Evolutionary conservation across 2,113 vertebrate genomes (phyloP), one percentile per base, ranked within the genome.

Genomic region (Aphyosemion australe): DNA sequence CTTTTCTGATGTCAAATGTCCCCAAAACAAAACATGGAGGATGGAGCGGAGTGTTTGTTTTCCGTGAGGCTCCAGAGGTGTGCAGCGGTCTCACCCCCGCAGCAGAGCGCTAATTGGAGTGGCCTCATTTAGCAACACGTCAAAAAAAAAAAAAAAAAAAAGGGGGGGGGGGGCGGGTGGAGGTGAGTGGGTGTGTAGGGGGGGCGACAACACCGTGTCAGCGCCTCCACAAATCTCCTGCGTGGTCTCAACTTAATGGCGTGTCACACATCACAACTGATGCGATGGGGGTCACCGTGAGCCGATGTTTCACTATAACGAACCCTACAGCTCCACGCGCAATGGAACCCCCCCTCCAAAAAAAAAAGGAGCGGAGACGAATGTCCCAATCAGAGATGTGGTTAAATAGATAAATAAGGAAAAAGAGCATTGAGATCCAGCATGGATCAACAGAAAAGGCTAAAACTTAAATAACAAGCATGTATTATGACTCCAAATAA

Each of bases 71-170:
- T 59, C 18, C 11, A 46, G 65, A 80, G 76, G 72, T 74, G 80
- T 58, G 72, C 83, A 50, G 78, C 80, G 78, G 75, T 78, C 59
- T 73, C 82, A 70, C 83, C 80, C 41, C 71, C 79, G 87, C 84
- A 85, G 53, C 84, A 66, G 80, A 81, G 78, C 87, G 82, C 88
- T 92, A 93, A 93, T 90, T 91, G 87, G 84, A 85, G 84, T 87
- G 88, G 89, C 89, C 87, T 88, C 90, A 86, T 92, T 93, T 91
- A 92, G 88, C 84, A 78, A 74, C 72, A 73, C 87, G 87, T 90
- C 89, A 90, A 79, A 47, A 74, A 72, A 37, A 37, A 37, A 37
- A 37, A 37, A 37, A 37, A 37, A 37, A 37, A 37, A 73, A 65
- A 2, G 21, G 20, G 5, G 49, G 49, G 20, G 5, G 21, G 11